phyloP scores from a whole-genome alignment of 1,140 invertebrate genomes.

The Arctopsyche grandis region DNA sequence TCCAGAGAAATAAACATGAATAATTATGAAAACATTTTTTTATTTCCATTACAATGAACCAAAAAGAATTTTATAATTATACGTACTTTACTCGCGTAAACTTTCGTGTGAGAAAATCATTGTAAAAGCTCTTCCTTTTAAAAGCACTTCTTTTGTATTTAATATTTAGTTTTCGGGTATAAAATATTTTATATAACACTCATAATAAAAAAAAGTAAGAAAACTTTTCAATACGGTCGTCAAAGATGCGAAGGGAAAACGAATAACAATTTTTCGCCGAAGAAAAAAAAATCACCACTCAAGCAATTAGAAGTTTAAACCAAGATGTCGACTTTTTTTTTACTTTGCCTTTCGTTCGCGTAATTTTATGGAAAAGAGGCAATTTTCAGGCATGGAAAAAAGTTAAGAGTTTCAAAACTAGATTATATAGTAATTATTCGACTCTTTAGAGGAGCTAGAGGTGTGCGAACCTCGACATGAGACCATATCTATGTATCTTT shows the following conservation, averaged over 20 bases:
- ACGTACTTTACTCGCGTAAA: too few species aligned
- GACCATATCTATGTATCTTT: not conserved
- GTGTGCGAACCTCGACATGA: not conserved
- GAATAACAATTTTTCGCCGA: slow-evolving; percentile 14
- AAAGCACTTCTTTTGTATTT: too few species aligned
- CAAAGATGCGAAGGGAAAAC: not conserved
- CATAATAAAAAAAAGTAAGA: not conserved
- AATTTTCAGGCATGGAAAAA: slow-evolving; percentile 17
- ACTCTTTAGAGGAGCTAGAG: not conserved
- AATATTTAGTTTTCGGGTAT: not conserved
- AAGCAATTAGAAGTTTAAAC: slow-evolving; percentile 25
- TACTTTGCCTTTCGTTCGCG: not conserved
- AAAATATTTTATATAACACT: not conserved
- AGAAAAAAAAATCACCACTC: slow-evolving; percentile 10
- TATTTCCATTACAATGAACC: too few species aligned
- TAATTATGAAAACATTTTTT: too few species aligned
- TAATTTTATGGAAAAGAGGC: slow-evolving; percentile 24
- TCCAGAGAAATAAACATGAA: too few species aligned
- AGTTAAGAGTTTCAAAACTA: slow-evolving; percentile 14
- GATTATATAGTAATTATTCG: slow-evolving; percentile 18
- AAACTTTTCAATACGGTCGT: slow-evolving; percentile 19
- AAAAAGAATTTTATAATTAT: too few species aligned
- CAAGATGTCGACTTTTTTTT: slow-evolving; percentile 14
- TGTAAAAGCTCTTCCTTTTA: too few species aligned
- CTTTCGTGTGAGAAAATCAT: too few species aligned